Conservation (phyloP, 2,797 vertebrate species). For the Scolopax rusticola region DNA sequence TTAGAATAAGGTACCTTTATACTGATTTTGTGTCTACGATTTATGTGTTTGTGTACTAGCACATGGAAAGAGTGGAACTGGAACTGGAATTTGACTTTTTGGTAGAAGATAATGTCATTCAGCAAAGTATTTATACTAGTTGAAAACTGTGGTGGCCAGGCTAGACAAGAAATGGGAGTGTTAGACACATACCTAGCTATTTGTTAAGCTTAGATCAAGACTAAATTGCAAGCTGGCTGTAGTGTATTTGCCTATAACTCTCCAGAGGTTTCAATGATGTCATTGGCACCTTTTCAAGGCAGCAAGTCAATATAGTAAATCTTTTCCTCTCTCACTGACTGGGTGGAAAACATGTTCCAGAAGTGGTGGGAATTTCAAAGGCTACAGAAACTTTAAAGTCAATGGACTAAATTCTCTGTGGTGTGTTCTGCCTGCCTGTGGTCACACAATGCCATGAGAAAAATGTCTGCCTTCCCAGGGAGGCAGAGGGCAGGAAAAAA, state of each 20-base stretch:
- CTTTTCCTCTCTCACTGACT: not conserved
- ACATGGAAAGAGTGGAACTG: not conserved
- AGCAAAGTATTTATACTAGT: not conserved
- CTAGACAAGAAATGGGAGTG: not conserved
- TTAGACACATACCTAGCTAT: accelerated
- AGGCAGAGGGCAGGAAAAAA: not conserved
- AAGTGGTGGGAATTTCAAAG: not conserved
- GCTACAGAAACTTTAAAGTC: not conserved
- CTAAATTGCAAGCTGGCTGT: not conserved
- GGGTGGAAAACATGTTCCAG: not conserved
- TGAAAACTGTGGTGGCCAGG: not conserved
- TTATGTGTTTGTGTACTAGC: not conserved
- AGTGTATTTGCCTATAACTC: not conserved
- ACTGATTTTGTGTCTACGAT: not conserved
- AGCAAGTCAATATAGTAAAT: not conserved
- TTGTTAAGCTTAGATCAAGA: not conserved
- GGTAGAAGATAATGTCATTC: not conserved
- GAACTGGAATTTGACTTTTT: not conserved
- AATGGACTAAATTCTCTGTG: not conserved
- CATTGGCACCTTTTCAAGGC: not conserved
- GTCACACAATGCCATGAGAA: accelerated
- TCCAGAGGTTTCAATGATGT: not conserved
- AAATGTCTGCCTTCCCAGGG: not conserved
- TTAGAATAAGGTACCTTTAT: not conserved
- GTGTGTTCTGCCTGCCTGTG: not conserved